Evolutionary conservation across 2,797 vertebrate genomes (phyloP), one percentile per base, ranked within the genome.

Genomic region (Dicrostonyx torquatus): DNA sequence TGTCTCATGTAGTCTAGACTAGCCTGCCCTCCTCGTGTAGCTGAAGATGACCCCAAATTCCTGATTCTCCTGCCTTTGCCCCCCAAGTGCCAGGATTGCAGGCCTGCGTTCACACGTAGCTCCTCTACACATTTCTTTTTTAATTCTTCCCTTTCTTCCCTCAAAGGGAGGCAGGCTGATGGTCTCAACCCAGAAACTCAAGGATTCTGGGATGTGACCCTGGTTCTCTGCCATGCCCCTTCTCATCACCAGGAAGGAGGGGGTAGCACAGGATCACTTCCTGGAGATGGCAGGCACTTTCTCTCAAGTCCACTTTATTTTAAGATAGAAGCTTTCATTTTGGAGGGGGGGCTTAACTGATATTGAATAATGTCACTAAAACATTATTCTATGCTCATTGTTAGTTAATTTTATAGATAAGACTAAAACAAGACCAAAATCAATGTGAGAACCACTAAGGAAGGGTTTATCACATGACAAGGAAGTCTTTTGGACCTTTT

Each of bases 231-330:
- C 6, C 3, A 6, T 10, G 31, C 34, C 22, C 31, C 75, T 95
- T 90, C 64, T 31, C 31, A 50, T 93, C 6, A 4, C 24, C n/a
- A 2, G 14, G 45, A 55, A 92, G 62, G 70, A 84, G 18, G 29
- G 17, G 34, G 58, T 1, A n/a, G 8, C 13, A 26, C 58, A 34
- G 75, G 9, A n/a, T 55, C 13, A 10, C 70, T 31, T 87, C 15
- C 45, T 43, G 13, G 50, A 88, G 29, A 20, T 45, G 70, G 60
- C 78, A 90, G 43, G 53, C 7, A 4, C 45, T 85, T 72, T 82
- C 55, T 84, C 37, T 91, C 62, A 64, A n/a, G 45, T 62, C 48
- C 26, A n/a, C 94, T 26, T 92, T 85, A 91, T 77, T 95, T 91
- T 66, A 92, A 89, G 66, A 8, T 24, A 68, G 2, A n/a, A 82